Conservation (phyloP, 2,797 vertebrate species). For the Microchirus variegatus region DNA sequence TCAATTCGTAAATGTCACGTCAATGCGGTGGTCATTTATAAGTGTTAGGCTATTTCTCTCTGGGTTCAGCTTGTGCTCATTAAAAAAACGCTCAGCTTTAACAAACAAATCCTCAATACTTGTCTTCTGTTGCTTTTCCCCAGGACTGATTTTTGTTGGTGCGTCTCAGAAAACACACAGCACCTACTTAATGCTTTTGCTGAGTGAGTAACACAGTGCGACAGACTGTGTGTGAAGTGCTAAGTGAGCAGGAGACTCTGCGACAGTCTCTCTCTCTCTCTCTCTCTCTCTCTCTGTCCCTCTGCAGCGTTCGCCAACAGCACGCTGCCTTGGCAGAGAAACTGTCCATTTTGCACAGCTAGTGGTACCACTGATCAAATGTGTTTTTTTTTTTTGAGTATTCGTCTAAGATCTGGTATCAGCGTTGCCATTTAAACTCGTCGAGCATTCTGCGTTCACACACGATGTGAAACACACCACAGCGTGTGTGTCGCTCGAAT, state of each 20-base stretch:
- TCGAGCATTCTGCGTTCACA: constrained; percentile 7
- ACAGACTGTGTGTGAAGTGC: constrained; percentile 76
- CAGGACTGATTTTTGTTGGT: constrained; percentile 35
- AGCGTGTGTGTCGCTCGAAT: constrained; percentile 32
- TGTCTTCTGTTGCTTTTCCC: constrained; percentile 13
- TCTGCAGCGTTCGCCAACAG: constrained; percentile 67
- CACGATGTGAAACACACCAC: constrained; percentile 1
- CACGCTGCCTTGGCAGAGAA: constrained; percentile 75
- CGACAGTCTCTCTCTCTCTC: constrained; percentile 59
- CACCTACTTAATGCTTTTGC: constrained; percentile 55
- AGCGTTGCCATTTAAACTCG: constrained; percentile 31
- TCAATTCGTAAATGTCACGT: no score
- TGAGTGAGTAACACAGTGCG: constrained; percentile 64
- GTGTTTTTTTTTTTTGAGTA: constrained; percentile 54
- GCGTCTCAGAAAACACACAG: constrained; percentile 11
- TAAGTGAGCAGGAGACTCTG: constrained; percentile 74
- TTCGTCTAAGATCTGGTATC: constrained; percentile 30
- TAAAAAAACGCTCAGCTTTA: constrained; percentile 3
- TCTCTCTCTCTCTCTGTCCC: constrained; percentile 34
- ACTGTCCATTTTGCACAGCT: constrained; percentile 72
- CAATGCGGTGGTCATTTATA: no score
- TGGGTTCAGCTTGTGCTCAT: no score
- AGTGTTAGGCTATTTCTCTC: no score
- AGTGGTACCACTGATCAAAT: constrained; percentile 66
- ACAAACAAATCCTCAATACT: constrained; percentile 19